Base-by-base conservation (phyloP, 2,888 invertebrate species). In the Eueremaeus valkanovi region DNA sequence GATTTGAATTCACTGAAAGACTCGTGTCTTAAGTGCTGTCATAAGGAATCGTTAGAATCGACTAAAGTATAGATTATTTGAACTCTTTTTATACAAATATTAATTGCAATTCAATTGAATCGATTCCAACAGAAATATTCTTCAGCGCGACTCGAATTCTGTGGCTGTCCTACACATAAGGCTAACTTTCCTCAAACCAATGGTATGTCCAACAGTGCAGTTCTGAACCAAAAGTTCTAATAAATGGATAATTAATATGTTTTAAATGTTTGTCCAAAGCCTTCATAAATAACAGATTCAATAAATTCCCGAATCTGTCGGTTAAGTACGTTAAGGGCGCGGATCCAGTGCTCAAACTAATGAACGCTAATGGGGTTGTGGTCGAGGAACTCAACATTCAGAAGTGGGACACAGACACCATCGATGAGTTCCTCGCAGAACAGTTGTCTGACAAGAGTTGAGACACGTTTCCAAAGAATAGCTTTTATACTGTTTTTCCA, bases 141-240 rank as follows among this genome's bases (percentile, higher is more conserved):
- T 0, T 91, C 90, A 82, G 98, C 96, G 0, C 88, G 93, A 76
- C 86, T 99, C 55, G 95, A 96, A 87, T 95, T 98, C 8, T 99
- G 98, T 83, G 95, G 95, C 73, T 99, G 98, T n/a, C n/a, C n/a
- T n/a, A n/a, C n/a, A 85, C 98, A 98, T 86, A 95, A 98, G 86
- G 94, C 95, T 76, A 91, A 94, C 9, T 98, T 94, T 87, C 97
- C 98, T 55, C 97, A 98, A 87, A 95, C 97, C 81, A 93, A 96
- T 87, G 88, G 88, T 88, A n/a, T n/a, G n/a, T n/a, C n/a, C n/a
- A n/a, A n/a, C n/a, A n/a, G n/a, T n/a, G n/a, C 82, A 78, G 81
- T 78, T 68, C 3, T 36, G 66, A n/a, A n/a, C n/a, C n/a, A n/a
- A n/a, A n/a, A n/a, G n/a, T n/a, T n/a, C n/a, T n/a, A n/a, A n/a